Conservation (phyloP, 2,113 vertebrate genomes). For the Henicopernis longicauda region DNA sequence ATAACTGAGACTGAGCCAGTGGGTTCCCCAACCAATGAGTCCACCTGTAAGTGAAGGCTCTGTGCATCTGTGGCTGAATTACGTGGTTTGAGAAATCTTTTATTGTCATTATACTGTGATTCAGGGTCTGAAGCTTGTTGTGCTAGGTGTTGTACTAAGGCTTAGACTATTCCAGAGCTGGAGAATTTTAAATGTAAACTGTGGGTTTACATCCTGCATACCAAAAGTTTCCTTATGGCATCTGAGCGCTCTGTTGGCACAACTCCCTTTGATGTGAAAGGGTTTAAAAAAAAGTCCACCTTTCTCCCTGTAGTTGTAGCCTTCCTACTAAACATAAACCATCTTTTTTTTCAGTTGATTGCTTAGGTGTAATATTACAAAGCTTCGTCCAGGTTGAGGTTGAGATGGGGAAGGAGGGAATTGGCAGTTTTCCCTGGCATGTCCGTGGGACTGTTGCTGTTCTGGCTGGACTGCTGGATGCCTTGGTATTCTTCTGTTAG, state of each 20-base stretch:
- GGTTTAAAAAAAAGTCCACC: neutral
- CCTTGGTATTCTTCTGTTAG: neutral
- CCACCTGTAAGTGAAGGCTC: neutral
- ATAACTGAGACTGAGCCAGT: neutral
- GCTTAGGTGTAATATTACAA: neutral
- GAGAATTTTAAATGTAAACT: neutral
- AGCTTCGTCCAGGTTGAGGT: neutral
- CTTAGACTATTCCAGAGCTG: neutral
- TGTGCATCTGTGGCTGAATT: neutral
- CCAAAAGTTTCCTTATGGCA: neutral
- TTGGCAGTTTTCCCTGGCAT: neutral
- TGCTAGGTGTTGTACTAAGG: neutral
- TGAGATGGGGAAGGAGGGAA: neutral
- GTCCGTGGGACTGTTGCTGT: neutral
- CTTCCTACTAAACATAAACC: neutral
- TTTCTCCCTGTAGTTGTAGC: neutral
- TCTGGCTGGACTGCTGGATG: neutral
- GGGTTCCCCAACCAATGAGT: neutral
- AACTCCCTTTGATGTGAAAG: neutral
- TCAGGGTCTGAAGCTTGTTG: neutral
- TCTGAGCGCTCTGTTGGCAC: fast-evolving
- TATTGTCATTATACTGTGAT: neutral
- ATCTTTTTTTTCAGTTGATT: neutral
- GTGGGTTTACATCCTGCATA: neutral
- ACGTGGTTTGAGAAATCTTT: neutral